Conservation (phyloP, 2,888 invertebrate genomes). For the Trichogramma dendrolimi region DNA sequence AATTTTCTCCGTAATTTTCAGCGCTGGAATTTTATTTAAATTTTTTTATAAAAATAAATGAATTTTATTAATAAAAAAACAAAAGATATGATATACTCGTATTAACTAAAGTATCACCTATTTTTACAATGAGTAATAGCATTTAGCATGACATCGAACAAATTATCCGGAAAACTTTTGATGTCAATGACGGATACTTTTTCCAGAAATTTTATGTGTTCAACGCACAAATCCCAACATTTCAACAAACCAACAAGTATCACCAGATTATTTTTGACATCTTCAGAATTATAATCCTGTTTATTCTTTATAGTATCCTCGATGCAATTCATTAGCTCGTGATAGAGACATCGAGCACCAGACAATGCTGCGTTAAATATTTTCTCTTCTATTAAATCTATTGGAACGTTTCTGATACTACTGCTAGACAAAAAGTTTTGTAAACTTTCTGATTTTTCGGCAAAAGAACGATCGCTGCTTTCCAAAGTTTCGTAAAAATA, state of each 20-base stretch:
- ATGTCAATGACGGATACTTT: conserved; percentile 33
- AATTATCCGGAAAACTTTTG: conserved; percentile 33
- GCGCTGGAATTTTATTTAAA: conserved; percentile 33
- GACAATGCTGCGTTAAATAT: conserved; percentile 32
- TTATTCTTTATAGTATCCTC: conserved; percentile 13
- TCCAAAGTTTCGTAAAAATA: conserved; percentile 23
- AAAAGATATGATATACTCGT: background rate
- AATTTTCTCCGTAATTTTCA: conserved; percentile 34
- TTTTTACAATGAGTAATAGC: conserved; percentile 41
- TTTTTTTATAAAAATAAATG: background rate
- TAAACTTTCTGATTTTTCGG: conserved; percentile 20
- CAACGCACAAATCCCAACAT: conserved; percentile 40
- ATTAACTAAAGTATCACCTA: conserved; percentile 40
- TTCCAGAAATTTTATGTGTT: conserved; percentile 32
- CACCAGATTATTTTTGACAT: conserved; percentile 23
- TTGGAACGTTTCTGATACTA: conserved; percentile 19
- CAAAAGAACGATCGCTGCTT: conserved; percentile 12
- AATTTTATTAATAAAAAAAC: background rate
- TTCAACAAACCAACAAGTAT: conserved; percentile 27
- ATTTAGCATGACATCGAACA: conserved; percentile 35
- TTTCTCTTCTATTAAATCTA: conserved; percentile 31
- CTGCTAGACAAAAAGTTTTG: conserved; percentile 20
- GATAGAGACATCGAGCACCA: conserved; percentile 24
- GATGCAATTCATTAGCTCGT: conserved; percentile 35
- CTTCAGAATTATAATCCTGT: conserved; percentile 14